These are phyloP conservation scores for Onthophagus taurus DNA, from an alignment of 1,140 invertebrate genomes.

Conservation along the genomic window DNA sequence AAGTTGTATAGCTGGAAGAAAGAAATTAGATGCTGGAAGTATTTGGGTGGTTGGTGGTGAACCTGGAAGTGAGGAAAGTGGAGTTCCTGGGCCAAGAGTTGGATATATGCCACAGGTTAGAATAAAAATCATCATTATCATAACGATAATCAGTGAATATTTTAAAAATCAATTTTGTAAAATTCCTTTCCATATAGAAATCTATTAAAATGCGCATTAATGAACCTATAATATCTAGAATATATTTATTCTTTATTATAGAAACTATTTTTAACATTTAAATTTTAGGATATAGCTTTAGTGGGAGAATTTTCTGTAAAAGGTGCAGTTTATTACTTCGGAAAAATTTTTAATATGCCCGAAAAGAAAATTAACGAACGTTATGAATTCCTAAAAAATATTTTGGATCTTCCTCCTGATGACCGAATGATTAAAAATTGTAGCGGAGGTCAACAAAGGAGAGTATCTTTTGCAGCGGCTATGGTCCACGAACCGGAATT, in stretches of 20 bases:
- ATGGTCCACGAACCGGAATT: conserved; percentile 81
- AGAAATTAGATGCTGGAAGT: conserved; percentile 61
- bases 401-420: conserved; percentile 63
- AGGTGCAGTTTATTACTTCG: conserved; percentile 82
- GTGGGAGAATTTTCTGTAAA: conserved; percentile 79
- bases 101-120: conserved; percentile 76
- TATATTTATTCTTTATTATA: too few species aligned
- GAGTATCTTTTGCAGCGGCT: conserved; percentile 78
- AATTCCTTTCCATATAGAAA: not conserved
- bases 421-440: conserved; percentile 50
- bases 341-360: conserved; percentile 71
- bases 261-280: conserved; percentile 3
- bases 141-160: not conserved
- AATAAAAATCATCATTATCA: not conserved
- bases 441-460: conserved; percentile 82
- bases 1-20: conserved; percentile 74
- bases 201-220: not conserved
- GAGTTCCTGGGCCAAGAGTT: conserved; percentile 67
- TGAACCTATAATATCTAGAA: not conserved
- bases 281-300: conserved; percentile 71
- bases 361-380: conserved; percentile 52
- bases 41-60: conserved; percentile 69
- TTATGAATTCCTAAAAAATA: conserved; percentile 56
- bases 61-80: conserved; percentile 61
- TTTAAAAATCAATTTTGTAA: not conserved